phyloP scores from a whole-genome alignment of 2,113 vertebrate species.

The Hyperopisus bebe region DNA sequence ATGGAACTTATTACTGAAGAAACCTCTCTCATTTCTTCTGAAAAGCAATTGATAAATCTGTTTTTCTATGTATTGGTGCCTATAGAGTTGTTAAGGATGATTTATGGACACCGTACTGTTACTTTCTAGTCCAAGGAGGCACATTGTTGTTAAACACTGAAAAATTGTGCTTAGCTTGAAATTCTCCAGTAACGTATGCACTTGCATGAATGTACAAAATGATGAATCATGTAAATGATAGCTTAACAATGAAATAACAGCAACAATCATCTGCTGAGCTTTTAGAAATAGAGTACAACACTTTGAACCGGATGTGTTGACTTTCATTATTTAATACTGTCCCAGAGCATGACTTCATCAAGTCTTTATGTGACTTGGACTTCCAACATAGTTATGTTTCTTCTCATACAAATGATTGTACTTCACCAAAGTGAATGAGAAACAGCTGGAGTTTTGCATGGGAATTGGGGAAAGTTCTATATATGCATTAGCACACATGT shows the following conservation, averaged over 20 bases:
- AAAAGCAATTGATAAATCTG: neutral
- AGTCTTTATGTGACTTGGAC: neutral
- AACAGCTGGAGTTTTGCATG: neutral
- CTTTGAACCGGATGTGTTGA: neutral
- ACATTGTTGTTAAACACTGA: neutral
- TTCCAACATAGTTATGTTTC: neutral
- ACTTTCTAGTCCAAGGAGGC: neutral
- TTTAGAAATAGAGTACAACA: neutral
- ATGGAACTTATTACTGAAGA: neutral
- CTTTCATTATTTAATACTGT: neutral
- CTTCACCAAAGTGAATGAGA: neutral
- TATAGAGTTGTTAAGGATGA: neutral
- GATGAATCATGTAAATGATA: neutral
- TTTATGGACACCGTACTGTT: neutral
- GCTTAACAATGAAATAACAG: neutral
- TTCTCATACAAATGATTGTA: neutral
- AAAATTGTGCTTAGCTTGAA: neutral
- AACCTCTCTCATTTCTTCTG: neutral
- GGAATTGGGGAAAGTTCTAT: neutral
- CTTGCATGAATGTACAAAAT: neutral
- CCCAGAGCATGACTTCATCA: neutral
- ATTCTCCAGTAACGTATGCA: neutral
- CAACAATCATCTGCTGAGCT: neutral
- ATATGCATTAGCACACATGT: neutral
- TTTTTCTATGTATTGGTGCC: neutral